phyloP scores from a whole-genome alignment of 2,888 invertebrate species.

The Drosophila stalkeri region DNA sequence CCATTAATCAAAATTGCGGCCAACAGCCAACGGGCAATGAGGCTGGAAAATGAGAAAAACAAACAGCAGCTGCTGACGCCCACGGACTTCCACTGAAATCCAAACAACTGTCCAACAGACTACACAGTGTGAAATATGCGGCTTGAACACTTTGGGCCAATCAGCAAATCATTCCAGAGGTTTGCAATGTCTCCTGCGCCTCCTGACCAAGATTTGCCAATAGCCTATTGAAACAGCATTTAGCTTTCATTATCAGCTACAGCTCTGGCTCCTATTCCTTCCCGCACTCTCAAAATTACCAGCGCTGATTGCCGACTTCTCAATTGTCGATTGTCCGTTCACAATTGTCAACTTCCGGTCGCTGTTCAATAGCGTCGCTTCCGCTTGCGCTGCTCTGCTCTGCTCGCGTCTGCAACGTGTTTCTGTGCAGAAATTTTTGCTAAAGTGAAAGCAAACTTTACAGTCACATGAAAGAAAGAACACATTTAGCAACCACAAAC shows the following conservation, averaged over 20 bases:
- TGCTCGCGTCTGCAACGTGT: conserved; percentile 12
- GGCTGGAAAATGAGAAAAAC: conserved; percentile 28
- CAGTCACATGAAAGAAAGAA: neutral
- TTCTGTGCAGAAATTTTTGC: conserved; percentile 16
- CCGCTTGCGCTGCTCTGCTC: conserved; percentile 15
- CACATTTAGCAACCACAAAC: conserved; percentile 46
- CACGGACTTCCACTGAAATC: conserved; percentile 9
- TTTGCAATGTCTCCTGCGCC: neutral
- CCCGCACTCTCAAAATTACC: neutral
- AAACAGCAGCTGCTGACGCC: conserved; percentile 40
- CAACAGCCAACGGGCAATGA: conserved; percentile 35
- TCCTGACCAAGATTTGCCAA: neutral
- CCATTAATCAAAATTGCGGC: conserved; percentile 75
- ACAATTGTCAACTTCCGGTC: conserved; percentile 57
- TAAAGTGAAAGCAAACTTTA: conserved; percentile 35
- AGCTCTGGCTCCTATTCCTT: neutral
- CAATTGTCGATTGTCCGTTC: conserved; percentile 39
- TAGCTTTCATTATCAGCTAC: conserved; percentile 29
- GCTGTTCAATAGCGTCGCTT: conserved; percentile 34
- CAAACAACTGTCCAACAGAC: conserved; percentile 12
- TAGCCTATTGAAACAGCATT: conserved; percentile 20
- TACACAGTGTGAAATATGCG: conserved; percentile 47
- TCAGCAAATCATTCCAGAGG: conserved; percentile 33
- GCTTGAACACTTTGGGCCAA: conserved; percentile 76
- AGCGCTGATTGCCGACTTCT: conserved; percentile 56